A percentile compares a stretch with the other conserved stretches of the same genome.
Evolutionary conservation across 2,888 invertebrate species (phyloP).

Genomic region (Athripsodes cinereus): DNA sequence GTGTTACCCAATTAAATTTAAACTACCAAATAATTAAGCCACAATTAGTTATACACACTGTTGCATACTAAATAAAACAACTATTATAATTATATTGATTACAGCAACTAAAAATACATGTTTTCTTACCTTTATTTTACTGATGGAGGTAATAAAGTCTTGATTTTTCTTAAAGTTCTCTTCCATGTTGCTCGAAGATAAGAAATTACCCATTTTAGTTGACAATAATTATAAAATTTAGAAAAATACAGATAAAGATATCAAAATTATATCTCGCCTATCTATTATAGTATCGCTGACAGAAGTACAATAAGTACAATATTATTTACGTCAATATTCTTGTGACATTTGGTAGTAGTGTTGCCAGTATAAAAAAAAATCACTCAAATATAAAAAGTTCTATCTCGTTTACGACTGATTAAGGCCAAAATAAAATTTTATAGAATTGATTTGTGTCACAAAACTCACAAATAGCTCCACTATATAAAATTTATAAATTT

Average conservation of each 20-base stretch:
- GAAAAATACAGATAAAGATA: not conserved
- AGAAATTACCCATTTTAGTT: slow-evolving; percentile 26
- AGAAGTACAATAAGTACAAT: not conserved
- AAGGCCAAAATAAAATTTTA: too few species aligned
- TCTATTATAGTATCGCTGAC: not conserved
- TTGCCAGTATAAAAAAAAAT: slow-evolving; percentile 4
- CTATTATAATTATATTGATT: too few species aligned
- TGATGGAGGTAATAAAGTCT: slow-evolving; percentile 61
- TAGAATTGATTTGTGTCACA: too few species aligned
- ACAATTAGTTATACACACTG: too few species aligned
- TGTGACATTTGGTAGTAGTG: not conserved
- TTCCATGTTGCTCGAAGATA: slow-evolving; percentile 55
- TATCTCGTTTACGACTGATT: too few species aligned
- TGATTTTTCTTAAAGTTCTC: slow-evolving; percentile 64
- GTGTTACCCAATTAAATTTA: too few species aligned
- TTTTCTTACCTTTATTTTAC: slow-evolving; percentile 54
- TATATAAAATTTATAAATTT: too few species aligned
- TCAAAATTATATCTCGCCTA: not conserved
- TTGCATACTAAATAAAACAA: too few species aligned
- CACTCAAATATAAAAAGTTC: too few species aligned
- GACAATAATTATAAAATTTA: not conserved
- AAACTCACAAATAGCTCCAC: too few species aligned
- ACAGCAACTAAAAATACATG: not conserved
- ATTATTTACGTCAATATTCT: not conserved
- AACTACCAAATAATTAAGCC: too few species aligned